Percentiles rank a stretch among this genome's conserved stretches.
phyloP scores from a whole-genome alignment of 2,888 invertebrate species.

The Aphidoletes aphidimyza region DNA sequence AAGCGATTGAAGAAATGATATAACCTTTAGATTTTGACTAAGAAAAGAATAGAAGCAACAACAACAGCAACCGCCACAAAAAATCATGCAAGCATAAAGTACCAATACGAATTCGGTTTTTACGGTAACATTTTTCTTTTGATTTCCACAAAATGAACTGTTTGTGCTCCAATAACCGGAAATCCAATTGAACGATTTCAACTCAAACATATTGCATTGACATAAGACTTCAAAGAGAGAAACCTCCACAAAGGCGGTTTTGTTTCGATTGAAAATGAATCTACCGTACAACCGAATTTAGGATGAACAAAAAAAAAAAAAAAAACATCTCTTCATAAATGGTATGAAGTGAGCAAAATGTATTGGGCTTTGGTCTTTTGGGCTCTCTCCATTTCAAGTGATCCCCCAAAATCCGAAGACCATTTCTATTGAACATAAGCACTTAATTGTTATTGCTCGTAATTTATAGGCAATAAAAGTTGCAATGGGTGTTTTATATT shows the following conservation, averaged over 20 bases:
- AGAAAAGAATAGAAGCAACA: too few relatives aligned
- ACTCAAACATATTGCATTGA: slow-evolving; percentile 17
- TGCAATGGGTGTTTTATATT: slow-evolving; percentile 11
- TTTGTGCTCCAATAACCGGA: not conserved
- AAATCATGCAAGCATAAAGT: too few relatives aligned
- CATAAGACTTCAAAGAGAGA: not conserved
- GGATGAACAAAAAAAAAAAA: too few relatives aligned
- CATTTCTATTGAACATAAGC: not conserved
- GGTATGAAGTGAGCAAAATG: too few relatives aligned
- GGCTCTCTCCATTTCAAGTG: too few relatives aligned
- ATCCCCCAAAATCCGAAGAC: not conserved
- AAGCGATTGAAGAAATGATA: not conserved
- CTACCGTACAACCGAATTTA: not conserved
- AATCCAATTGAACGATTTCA: not conserved
- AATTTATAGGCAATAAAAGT: not conserved
- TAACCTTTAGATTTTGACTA: slow-evolving; percentile 1
- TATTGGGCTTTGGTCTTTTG: too few relatives aligned
- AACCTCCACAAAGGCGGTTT: not conserved
- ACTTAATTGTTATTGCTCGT: slow-evolving; percentile 24
- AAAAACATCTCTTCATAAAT: not conserved
- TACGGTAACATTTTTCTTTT: too few relatives aligned
- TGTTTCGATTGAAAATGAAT: not conserved
- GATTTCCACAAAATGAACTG: not conserved
- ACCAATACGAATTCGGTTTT: too few relatives aligned
- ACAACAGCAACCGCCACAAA: too few relatives aligned